Evolutionary conservation across 1,140 invertebrate genomes (phyloP), one percentile per base, ranked within the genome.

Genomic region (Apis dorsata): DNA sequence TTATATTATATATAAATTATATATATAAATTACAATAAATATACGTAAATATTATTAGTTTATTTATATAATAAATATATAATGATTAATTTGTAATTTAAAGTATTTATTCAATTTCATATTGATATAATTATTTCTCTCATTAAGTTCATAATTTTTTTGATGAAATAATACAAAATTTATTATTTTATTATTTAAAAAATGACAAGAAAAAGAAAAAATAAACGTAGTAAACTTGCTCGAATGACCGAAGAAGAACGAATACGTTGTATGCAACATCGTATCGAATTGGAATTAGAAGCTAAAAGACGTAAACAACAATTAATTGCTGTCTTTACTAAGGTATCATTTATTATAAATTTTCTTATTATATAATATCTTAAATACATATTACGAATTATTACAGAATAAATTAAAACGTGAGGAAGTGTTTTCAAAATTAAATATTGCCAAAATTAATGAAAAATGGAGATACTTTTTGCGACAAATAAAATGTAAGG

Each of bases 231-330:
- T 77, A 86, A 86, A 59, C 92, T 97, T 85, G 96, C 96, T 73
- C 95, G 96, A 86, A 97, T 98, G 97, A 97, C 95, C 0, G 97
- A 97, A 84, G 96, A 98, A 92, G 97, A 97, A 92, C 94, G 96
- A 12, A 95, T 96, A 2, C 92, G 97, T 68, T 98, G 97, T 92
- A 92, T 97, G 34, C 97, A 97, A 89, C 96, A 97, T 91, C 94
- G 96, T 53, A 96, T 97, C 5, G 97, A 97, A 83, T 93, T 96
- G 24, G 97, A 97, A 91, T 96, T 97, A 89, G 97, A 98, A 91
- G 95, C 96, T 0, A 94, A 95, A 65, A 93, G 96, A 15, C 94
- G 97, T 63, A 97, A 97, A 91, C 95, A 97, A 89, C 96, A 97
- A 90, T 94, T 98, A 5, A 95, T 98, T 80, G 95, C 96, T 17